A percentile compares a stretch with the other conserved stretches of the same genome.
Conservation (phyloP, 2,888 invertebrate species). For the Tinea pellionella region DNA sequence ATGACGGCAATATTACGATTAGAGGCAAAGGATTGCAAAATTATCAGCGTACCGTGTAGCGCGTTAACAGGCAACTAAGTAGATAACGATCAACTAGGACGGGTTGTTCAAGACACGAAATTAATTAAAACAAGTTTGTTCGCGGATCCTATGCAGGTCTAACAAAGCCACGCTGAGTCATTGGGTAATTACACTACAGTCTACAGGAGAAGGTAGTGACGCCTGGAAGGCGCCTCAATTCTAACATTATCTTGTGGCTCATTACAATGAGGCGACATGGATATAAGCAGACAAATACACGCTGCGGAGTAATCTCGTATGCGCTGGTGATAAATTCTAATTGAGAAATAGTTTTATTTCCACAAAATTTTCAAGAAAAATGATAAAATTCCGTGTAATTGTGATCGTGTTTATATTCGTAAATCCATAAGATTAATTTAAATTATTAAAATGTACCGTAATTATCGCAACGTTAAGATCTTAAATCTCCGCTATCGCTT, state of each 20-base stretch:
- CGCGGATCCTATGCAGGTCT: constrained; percentile 66
- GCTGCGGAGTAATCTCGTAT: neutral
- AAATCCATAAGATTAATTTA: no score
- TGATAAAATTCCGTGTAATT: no score
- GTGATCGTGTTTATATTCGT: no score
- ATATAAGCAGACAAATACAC: constrained; percentile 5
- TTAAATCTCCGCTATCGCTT: constrained; percentile 8
- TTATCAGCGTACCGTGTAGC: constrained; percentile 50
- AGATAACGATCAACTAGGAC: constrained; percentile 65
- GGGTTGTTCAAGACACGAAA: constrained; percentile 70
- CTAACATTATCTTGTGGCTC: constrained; percentile 50
- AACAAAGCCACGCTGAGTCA: constrained; percentile 68
- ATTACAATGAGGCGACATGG: constrained; percentile 32
- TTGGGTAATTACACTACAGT: constrained; percentile 57
- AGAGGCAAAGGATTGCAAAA: constrained; percentile 34
- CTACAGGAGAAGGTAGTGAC: constrained; percentile 14
- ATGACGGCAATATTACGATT: neutral
- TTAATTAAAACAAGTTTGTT: constrained; percentile 71
- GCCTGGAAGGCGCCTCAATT: constrained; percentile 49
- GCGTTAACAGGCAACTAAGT: constrained; percentile 65
- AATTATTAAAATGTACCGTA: no score
- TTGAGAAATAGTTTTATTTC: no score
- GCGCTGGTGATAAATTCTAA: no score
- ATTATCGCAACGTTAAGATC: neutral
- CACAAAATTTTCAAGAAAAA: no score